These are phyloP conservation scores for Chaetodon trifasciatus DNA, from an alignment of 2,797 vertebrate genomes.

Conservation along the genomic window DNA sequence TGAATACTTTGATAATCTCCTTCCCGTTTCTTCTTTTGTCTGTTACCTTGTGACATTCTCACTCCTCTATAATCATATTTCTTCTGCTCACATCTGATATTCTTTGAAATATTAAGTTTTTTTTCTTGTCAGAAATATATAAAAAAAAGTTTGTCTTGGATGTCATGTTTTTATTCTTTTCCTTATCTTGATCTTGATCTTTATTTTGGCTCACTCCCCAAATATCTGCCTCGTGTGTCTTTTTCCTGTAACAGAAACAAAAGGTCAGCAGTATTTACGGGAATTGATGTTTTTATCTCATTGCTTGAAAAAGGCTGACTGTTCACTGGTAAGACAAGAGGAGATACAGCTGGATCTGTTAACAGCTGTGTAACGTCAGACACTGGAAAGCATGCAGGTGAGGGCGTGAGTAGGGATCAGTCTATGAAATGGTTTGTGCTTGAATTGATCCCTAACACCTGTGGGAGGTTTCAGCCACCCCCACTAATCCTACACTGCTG, in stretches of 20 bases:
- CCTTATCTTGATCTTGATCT: conserved; percentile 58
- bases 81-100: conserved; percentile 23
- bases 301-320: conserved; percentile 31
- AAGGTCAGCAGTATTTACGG: conserved; percentile 70
- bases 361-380: conserved; percentile 52
- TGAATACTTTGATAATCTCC: conserved; percentile 32
- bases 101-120: conserved; percentile 47
- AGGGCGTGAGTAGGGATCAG: conserved; percentile 50
- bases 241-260: conserved; percentile 57
- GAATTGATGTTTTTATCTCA: conserved; percentile 55
- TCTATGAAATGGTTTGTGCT: conserved; percentile 79
- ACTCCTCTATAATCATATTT: conserved; percentile 44
- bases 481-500: conserved; percentile 57
- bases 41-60: conserved; percentile 33
- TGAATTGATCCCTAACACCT: conserved; percentile 77
- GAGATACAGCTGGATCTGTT: conserved; percentile 36
- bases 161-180: conserved; percentile 42
- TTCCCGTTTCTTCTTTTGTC: conserved; percentile 42
- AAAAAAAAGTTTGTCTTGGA: conserved; percentile 52
- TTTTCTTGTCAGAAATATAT: conserved; percentile 11
- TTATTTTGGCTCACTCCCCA: conserved; percentile 41
- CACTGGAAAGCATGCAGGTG: conserved; percentile 58
- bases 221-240: conserved; percentile 55
- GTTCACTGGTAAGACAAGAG: conserved; percentile 36
- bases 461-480: conserved; percentile 65